phyloP scores from a whole-genome alignment of 1,140 invertebrate genomes.

The Saccostrea cuccullata region DNA sequence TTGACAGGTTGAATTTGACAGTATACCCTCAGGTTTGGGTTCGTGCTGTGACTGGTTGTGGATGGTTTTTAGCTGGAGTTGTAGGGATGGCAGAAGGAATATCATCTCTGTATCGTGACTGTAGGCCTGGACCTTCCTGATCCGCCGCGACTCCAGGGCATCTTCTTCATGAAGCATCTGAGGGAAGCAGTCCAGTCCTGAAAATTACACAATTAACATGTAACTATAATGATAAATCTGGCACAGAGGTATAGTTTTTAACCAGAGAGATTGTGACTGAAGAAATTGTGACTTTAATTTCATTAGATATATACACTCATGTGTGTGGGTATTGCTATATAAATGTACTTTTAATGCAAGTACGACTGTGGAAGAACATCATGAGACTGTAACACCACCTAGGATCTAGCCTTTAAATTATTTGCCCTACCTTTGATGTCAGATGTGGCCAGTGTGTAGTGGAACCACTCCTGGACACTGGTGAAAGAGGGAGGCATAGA shows the following conservation, averaged over 20 bases:
- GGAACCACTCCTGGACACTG: slow-evolving; percentile 96
- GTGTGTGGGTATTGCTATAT: no score
- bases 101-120: slow-evolving; percentile 96
- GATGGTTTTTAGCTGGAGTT: slow-evolving; percentile 95
- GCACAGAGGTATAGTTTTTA: no score
- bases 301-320: no score
- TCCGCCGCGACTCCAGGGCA: slow-evolving; percentile 71
- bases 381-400: not conserved
- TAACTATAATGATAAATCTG: no score
- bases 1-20: not conserved
- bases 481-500: slow-evolving; percentile 97
- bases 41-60: slow-evolving; percentile 82
- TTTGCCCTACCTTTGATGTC: slow-evolving; percentile 90
- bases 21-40: slow-evolving; percentile 72
- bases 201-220: not conserved
- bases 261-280: no score
- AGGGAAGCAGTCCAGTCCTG: slow-evolving; percentile 89
- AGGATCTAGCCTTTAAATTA: not conserved
- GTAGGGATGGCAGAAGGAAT: slow-evolving; percentile 94
- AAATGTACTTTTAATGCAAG: no score
- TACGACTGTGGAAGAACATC: no score
- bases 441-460: slow-evolving; percentile 95
- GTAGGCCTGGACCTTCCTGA: slow-evolving; percentile 83
- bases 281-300: no score
- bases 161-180: slow-evolving; percentile 86